These are phyloP conservation scores for Patella caerulea DNA, from an alignment of 2,888 invertebrate genomes.

Conservation along the genomic window DNA sequence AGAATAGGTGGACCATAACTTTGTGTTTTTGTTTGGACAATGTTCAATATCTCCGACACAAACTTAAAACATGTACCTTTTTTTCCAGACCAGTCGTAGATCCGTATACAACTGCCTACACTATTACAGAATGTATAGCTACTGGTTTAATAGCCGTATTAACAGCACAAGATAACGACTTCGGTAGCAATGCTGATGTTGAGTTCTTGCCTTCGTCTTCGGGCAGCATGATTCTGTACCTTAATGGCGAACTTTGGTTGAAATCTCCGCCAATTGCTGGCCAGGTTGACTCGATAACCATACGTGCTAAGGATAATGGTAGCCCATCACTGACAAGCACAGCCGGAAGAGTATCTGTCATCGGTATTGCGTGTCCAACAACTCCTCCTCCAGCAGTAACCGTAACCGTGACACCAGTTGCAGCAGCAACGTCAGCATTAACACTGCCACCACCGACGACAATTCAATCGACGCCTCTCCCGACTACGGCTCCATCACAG, in stretches of 20 bases:
- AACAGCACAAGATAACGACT: background rate
- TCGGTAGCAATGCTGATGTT: background rate
- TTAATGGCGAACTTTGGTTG: background rate
- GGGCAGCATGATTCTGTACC: background rate
- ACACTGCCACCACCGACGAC: background rate
- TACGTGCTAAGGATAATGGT: background rate
- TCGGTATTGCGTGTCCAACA: background rate
- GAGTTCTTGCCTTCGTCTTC: background rate
- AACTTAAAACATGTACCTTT: background rate
- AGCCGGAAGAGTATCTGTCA: background rate
- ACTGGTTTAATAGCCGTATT: background rate
- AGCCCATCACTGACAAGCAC: background rate
- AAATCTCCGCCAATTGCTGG: background rate
- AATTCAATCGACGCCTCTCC: background rate
- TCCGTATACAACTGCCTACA: background rate
- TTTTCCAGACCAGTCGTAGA: background rate
- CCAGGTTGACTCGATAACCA: background rate
- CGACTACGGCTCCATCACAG: background rate
- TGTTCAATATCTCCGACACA: no score
- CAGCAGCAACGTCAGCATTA: background rate
- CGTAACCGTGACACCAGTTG: background rate
- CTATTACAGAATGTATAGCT: background rate
- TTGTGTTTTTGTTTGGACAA: no score
- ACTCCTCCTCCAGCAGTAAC: background rate
- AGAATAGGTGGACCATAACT: no score